Evolutionary conservation across 2,888 invertebrate genomes (phyloP), one percentile per base, ranked within the genome.

Genomic region (Drosophila mettleri): DNA sequence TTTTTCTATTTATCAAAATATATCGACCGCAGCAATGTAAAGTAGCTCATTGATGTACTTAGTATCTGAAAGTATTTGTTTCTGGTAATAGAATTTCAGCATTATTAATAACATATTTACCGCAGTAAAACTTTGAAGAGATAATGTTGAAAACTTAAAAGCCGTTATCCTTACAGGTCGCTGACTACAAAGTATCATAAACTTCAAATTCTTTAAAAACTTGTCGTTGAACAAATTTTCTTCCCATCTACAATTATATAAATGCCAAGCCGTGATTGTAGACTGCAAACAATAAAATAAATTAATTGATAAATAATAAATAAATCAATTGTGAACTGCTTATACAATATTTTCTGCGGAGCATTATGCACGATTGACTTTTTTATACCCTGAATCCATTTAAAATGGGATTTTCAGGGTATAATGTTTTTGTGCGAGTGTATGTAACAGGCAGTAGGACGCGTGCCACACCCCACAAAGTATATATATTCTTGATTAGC

Each of bases 21-120:
- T 34, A 91, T 76, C 8, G 90, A 91, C 65, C 90, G 88, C 33
- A 92, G 68, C 14, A 92, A 80, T 7, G 92, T 91, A 54, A 92
- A 92, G 69, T 92, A 92, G 31, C 92, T 92, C 86, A 92, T 86
- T 7, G 92, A 92, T n/a, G 92, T 86, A 48, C 92, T 91, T 3
- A 92, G 55, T 48, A 92, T 91, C 91, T 92, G 53, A 34, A 53
- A 55, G 22, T 52, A 73, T 27, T 20, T 8, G 7, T 1, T 9
- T 29, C 18, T 24, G 3, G 3, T 31, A 31, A 18, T 1, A 31
- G 12, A 31, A 31, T 8, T 0, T 31, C 2, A 1, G 2, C 18
- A 18, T 18, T 1, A 10, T 9, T 53, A 5, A 27, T 8, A 27
- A 27, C 5, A 43, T 45, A 45, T 64, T 33, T 67, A 91, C 91